Evolutionary conservation across 2,888 invertebrate species (phyloP), one percentile per base, ranked within the genome.

Genomic region (Fissipunctia ypsillon): DNA sequence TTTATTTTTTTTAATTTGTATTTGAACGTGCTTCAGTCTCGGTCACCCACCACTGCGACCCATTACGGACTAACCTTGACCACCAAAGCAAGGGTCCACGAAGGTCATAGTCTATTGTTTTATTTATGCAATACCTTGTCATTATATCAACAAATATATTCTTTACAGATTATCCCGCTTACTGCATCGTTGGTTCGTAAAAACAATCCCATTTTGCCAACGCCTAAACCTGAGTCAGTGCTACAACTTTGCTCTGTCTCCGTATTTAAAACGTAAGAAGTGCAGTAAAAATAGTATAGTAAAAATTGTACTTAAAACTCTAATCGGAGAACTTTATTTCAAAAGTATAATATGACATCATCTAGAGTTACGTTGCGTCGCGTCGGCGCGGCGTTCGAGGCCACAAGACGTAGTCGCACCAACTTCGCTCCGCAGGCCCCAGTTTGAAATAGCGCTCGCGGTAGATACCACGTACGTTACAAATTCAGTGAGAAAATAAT

Each of bases 331-430:
- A 87, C 80, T 88, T 87, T 83, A 86, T 88, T 88, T 89, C 78
- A 67, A 74, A 81, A 81, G 81, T 78, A 73, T 63, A 83, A 85
- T 87, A 92, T 92, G 92, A 92, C 92, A 92, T 92, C 91, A 92
- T 89, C 89, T 80, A 69, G 74, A 67, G 73, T 83, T 87, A 84
- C 88, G 86, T 81, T 80, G 85, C 87, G 3, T 6, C 87, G 81
- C 87, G 81, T 75, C 82, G 83, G 86, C 81, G 83, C n/a, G n/a
- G n/a, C n/a, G n/a, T n/a, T 75, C 88, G 90, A 88, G 89, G 89
- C 81, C 87, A 86, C 86, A 68, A 81, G 84, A 84, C 56, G 81
- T 84, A 83, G 79, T 85, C 82, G 87, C 66, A 73, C 69, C 76
- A 77, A 77, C 84, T 76, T 57, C 75, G 71, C 61, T 43, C 56